A percentile compares a stretch with the other conserved stretches of the same genome.
Evolutionary conservation across 2,113 vertebrate genomes (phyloP).

Genomic region (Anolis sagrei): DNA sequence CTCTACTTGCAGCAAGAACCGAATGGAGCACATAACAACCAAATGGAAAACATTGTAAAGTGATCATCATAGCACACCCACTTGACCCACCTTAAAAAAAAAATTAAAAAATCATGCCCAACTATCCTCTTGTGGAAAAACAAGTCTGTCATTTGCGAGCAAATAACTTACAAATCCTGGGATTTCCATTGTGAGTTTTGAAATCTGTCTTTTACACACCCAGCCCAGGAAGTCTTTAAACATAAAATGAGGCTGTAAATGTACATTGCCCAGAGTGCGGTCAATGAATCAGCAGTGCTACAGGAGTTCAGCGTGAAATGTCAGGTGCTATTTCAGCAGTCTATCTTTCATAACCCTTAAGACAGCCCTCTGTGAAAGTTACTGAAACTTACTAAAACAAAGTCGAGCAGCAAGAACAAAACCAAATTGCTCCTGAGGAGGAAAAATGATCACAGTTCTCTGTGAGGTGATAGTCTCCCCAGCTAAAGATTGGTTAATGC

Average conservation of each 20-base stretch:
- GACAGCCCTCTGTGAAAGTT: conserved; percentile 71
- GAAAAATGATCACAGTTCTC: conserved; percentile 64
- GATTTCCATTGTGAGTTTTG: conserved; percentile 59
- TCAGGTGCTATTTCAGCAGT: conserved; percentile 85
- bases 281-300: conserved; percentile 82
- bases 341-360: conserved; percentile 64
- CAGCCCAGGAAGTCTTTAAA: conserved; percentile 49
- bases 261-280: conserved; percentile 76
- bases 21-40: not conserved
- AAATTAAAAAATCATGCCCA: conserved; percentile 8
- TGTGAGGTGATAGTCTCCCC: conserved; percentile 62
- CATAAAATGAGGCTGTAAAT: conserved; percentile 47
- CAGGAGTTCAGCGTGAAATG: conserved; percentile 72
- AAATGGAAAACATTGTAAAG: not conserved
- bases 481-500: conserved; percentile 66
- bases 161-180: conserved; percentile 41
- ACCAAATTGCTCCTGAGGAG: conserved; percentile 32
- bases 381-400: conserved; percentile 63
- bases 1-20: fast-evolving
- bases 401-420: conserved; percentile 32
- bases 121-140: conserved; percentile 8
- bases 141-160: conserved; percentile 24
- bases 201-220: conserved; percentile 59
- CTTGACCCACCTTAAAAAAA: not conserved
- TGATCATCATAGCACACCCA: not conserved